These are phyloP conservation scores for Hyposoter didymator DNA, from an alignment of 2,888 invertebrate species.

Conservation along the genomic window DNA sequence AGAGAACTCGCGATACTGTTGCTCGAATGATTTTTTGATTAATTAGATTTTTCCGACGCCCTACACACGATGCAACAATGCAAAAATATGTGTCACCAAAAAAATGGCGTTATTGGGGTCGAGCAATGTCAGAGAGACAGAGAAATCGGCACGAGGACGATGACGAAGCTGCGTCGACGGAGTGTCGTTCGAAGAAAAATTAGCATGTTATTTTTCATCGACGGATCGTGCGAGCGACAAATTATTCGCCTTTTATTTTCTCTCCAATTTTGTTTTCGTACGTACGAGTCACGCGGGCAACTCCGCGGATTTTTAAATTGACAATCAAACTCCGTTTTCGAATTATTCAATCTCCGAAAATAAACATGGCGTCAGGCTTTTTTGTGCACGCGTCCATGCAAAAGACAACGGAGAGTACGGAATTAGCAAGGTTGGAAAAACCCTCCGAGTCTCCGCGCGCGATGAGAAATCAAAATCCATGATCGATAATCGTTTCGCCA, in stretches of 20 bases:
- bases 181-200: conserved; percentile 45
- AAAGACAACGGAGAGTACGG: background rate
- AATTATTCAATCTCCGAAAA: background rate
- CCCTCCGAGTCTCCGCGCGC: conserved; percentile 34
- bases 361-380: background rate
- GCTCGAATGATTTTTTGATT: background rate
- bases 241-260: conserved; percentile 36
- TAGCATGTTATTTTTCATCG: conserved; percentile 61
- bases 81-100: background rate
- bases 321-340: background rate
- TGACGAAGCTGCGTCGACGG: conserved; percentile 35
- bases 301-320: conserved; percentile 11
- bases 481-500: background rate
- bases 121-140: conserved; percentile 33
- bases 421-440: conserved; percentile 52
- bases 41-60: background rate
- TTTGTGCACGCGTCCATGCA: conserved; percentile 10
- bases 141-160: conserved; percentile 61
- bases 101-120: background rate
- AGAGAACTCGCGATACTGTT: background rate
- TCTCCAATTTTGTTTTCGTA: conserved; percentile 16
- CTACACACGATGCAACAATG: background rate
- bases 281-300: conserved; percentile 12
- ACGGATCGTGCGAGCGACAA: conserved; percentile 27
- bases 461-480: conserved; percentile 37